Evolutionary conservation across 2,888 invertebrate genomes (phyloP), one percentile per base, ranked within the genome.

Genomic region (Cremastinae sp.): DNA sequence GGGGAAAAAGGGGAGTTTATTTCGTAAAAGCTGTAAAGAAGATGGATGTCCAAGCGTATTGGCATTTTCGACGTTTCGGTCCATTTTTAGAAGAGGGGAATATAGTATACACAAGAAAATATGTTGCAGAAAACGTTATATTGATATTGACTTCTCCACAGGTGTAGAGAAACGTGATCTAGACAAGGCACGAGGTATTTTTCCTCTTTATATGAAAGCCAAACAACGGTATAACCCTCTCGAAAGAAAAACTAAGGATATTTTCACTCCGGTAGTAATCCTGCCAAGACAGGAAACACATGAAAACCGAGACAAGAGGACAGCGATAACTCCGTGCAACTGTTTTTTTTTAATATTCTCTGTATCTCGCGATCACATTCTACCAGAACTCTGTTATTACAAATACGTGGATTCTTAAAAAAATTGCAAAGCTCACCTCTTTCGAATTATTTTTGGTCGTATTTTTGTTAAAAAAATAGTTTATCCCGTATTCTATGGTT

Each of bases 61-160:
- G 75, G 75, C 71, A 75, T 71, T 75, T 75, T 75, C 49, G 65
- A 61, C 61, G 47, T 37, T 59, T 59, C 75, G 55, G 37, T 47
- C 59, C 43, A 75, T 75, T 71, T 65, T 71, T 75, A 47, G 56
- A 14, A 56, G 18, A 35, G 56, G 20, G n/a, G n/a, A n/a, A n/a
- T n/a, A n/a, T n/a, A n/a, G n/a, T n/a, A n/a, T n/a, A n/a, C n/a
- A n/a, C n/a, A n/a, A n/a, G n/a, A n/a, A n/a, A n/a, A n/a, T n/a
- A n/a, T n/a, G n/a, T n/a, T n/a, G n/a, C n/a, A n/a, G n/a, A n/a
- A n/a, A n/a, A n/a, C n/a, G n/a, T n/a, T n/a, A n/a, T n/a, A n/a
- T n/a, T n/a, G n/a, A n/a, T n/a, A n/a, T n/a, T n/a, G 71, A 66
- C 61, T 66, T 75, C 66, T 56, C 49, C 61, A 55, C 70, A 66